phyloP scores from a whole-genome alignment of 2,888 invertebrate species.

The Ypsolopha scabrella region DNA sequence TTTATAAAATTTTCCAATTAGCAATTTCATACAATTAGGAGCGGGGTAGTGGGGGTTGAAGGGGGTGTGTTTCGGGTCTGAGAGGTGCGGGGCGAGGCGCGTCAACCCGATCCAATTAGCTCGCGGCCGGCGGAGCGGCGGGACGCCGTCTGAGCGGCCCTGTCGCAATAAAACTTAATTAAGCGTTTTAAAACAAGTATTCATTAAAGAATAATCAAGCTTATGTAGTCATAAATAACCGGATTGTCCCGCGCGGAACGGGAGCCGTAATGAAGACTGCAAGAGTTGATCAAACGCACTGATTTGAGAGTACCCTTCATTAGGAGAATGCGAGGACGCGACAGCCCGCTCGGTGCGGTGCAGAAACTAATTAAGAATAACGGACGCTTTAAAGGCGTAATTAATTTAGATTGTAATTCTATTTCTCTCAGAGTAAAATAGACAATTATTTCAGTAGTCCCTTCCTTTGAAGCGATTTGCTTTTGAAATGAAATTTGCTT shows the following conservation, averaged over 20 bases:
- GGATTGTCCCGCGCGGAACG: conserved; percentile 69
- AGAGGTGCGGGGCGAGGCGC: conserved; percentile 41
- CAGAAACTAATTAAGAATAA: conserved; percentile 72
- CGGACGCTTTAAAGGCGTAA: conserved; percentile 71
- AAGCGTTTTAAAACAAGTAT: conserved; percentile 73
- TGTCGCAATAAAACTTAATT: conserved; percentile 73
- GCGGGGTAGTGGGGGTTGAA: conserved; percentile 29
- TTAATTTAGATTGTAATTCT: conserved; percentile 72
- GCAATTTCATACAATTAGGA: conserved; percentile 70
- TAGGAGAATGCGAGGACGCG: conserved; percentile 57
- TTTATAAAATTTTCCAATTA: conserved; percentile 71
- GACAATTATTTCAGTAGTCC: conserved; percentile 70
- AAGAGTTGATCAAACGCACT: conserved; percentile 72
- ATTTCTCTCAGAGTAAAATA: conserved; percentile 67
- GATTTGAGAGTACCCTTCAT: conserved; percentile 71
- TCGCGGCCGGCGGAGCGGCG: conserved; percentile 61
- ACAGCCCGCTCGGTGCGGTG: conserved; percentile 65
- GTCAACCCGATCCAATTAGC: conserved; percentile 71
- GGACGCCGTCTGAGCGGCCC: conserved; percentile 60
- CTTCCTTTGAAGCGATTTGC: conserved; percentile 63
- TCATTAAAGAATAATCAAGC: conserved; percentile 73
- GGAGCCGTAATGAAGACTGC: conserved; percentile 70
- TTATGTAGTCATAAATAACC: conserved; percentile 72
- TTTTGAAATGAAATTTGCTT: conserved; percentile 59
- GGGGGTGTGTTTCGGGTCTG: conserved; percentile 8